phyloP scores from a whole-genome alignment of 2,113 vertebrate species.

The Alectura lathami region DNA sequence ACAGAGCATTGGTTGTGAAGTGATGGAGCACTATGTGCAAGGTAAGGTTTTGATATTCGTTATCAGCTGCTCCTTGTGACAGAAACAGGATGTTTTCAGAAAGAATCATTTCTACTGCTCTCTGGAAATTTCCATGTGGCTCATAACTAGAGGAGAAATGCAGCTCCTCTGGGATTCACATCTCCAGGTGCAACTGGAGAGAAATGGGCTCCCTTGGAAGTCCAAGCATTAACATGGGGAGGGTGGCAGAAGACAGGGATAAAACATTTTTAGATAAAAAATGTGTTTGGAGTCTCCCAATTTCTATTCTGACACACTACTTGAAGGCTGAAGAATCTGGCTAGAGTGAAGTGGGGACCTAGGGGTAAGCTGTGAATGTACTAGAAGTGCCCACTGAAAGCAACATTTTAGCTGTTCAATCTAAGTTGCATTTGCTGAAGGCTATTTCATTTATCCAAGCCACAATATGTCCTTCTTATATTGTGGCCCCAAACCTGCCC shows the following conservation, averaged over 20 bases:
- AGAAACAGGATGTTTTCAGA: background rate
- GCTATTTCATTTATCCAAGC: background rate
- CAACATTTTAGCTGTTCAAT: background rate
- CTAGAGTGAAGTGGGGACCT: background rate
- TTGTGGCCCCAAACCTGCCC: too few relatives aligned
- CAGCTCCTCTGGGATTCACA: background rate
- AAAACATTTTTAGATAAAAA: background rate
- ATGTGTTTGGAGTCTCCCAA: rapidly evolving
- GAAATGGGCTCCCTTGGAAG: background rate
- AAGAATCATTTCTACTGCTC: background rate
- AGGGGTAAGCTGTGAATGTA: background rate
- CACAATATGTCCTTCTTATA: background rate
- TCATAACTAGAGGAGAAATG: background rate
- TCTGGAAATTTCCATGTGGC: background rate
- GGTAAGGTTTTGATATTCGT: background rate
- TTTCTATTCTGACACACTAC: background rate
- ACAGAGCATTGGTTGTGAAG: background rate
- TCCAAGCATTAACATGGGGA: background rate
- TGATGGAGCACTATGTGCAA: background rate
- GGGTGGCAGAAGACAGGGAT: background rate
- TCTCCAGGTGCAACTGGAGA: background rate
- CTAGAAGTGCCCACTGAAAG: background rate
- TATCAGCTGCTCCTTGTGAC: background rate
- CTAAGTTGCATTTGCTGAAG: background rate
- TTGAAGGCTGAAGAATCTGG: background rate